Evolutionary conservation across 2,888 invertebrate genomes (phyloP).

Genomic region (Chrysolina americana): DNA sequence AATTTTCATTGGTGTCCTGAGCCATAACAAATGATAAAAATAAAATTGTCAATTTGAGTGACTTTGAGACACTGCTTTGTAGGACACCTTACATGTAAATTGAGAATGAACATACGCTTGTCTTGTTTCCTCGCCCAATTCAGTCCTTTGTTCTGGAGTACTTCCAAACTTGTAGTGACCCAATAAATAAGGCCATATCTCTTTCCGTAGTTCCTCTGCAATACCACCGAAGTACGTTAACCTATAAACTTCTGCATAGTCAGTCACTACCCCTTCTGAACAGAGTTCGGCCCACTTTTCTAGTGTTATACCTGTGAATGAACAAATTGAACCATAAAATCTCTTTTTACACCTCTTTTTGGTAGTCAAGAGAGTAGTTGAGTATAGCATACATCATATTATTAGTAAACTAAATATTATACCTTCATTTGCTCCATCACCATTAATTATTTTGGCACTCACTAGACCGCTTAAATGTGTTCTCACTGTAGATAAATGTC

Average conservation of each 20-base stretch:
- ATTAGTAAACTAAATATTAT: conserved; percentile 13
- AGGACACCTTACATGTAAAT: neutral
- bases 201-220: conserved; percentile 80
- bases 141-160: conserved; percentile 76
- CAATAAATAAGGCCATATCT: conserved; percentile 92
- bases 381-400: no score
- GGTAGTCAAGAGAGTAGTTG: no score
- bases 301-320: conserved; percentile 75
- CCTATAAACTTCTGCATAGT: conserved; percentile 83
- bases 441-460: conserved; percentile 79
- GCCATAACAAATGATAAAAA: no score
- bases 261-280: conserved; percentile 75
- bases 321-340: neutral
- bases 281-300: conserved; percentile 82
- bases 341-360: no score
- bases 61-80: no score
- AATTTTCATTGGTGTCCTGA: no score
- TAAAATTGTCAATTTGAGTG: no score
- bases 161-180: conserved; percentile 89
- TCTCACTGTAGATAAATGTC: conserved; percentile 92
- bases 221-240: conserved; percentile 92
- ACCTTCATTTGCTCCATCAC: conserved; percentile 75
- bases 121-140: conserved; percentile 78
- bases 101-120: conserved; percentile 68
- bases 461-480: conserved; percentile 94